These are phyloP conservation scores for Cygnus atratus DNA, from an alignment of 2,113 vertebrate genomes.

Conservation along the genomic window DNA sequence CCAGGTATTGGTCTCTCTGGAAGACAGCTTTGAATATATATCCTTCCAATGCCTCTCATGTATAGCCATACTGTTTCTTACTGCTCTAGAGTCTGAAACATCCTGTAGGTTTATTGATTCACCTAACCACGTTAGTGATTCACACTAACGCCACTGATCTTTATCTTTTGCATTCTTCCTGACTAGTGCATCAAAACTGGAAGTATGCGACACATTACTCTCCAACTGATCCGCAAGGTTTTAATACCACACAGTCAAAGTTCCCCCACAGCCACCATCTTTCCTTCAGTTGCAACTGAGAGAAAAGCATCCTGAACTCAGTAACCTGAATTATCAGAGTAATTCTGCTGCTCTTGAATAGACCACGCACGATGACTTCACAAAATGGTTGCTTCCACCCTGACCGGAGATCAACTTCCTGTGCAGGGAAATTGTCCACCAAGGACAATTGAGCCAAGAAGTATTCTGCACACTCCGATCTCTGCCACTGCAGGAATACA, in stretches of 20 bases:
- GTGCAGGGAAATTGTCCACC: background rate
- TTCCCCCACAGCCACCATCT: background rate
- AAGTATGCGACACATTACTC: constrained; percentile 44
- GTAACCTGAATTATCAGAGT: background rate
- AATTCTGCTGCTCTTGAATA: constrained; percentile 7
- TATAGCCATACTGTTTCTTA: background rate
- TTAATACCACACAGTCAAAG: constrained; percentile 24
- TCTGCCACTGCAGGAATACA: background rate
- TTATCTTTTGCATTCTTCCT: constrained; percentile 47
- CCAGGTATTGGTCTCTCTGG: background rate
- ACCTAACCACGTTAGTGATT: background rate
- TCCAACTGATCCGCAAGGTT: constrained; percentile 38
- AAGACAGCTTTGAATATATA: background rate
- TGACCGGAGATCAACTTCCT: background rate
- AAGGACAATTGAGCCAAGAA: background rate
- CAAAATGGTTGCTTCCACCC: background rate
- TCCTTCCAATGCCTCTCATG: background rate
- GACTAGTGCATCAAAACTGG: constrained; percentile 34
- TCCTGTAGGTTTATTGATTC: constrained; percentile 71
- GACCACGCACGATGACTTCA: background rate
- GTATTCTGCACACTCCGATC: background rate
- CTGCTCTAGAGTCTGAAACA: constrained; percentile 66
- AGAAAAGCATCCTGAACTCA: background rate
- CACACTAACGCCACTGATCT: constrained; percentile 16
- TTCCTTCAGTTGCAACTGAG: constrained; percentile 17